phyloP scores from a whole-genome alignment of 2,797 vertebrate genomes.

The Spizella passerina region DNA sequence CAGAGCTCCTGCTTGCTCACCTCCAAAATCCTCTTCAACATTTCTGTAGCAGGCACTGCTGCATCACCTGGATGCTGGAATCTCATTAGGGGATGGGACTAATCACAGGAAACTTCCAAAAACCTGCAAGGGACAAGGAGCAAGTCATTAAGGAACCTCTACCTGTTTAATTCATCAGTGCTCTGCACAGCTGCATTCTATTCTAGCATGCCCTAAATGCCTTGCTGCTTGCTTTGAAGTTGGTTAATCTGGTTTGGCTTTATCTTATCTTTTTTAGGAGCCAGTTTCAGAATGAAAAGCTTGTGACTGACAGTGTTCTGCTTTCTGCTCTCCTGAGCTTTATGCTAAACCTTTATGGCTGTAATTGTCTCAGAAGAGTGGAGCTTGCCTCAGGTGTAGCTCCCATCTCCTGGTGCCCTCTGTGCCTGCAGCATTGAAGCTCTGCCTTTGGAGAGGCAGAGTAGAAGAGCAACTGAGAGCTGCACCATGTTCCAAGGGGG shows the following conservation, averaged over 20 bases:
- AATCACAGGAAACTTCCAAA: background rate
- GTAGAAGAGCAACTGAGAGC: background rate
- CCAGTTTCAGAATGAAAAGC: background rate
- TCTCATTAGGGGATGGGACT: background rate
- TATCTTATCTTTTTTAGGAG: conserved; percentile 31
- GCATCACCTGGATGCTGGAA: background rate
- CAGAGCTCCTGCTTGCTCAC: background rate
- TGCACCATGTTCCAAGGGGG: fast-evolving
- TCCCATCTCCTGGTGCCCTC: background rate
- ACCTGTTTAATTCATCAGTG: background rate
- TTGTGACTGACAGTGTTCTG: background rate
- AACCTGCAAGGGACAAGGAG: background rate
- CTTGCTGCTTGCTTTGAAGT: conserved; percentile 32
- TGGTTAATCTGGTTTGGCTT: background rate
- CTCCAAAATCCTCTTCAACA: background rate
- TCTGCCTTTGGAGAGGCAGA: background rate
- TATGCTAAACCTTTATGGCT: background rate
- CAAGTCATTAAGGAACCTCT: background rate
- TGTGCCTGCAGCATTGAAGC: background rate
- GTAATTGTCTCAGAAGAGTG: background rate
- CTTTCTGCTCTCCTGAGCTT: conserved; percentile 4
- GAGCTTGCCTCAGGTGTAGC: background rate
- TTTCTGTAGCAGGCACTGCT: background rate
- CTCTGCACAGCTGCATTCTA: background rate
- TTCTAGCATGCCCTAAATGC: background rate